Evolutionary conservation across 30 jellyfish, hydroid and myxozoan genomes (phyloP).

Genomic region (Euphysa ruthae): DNA sequence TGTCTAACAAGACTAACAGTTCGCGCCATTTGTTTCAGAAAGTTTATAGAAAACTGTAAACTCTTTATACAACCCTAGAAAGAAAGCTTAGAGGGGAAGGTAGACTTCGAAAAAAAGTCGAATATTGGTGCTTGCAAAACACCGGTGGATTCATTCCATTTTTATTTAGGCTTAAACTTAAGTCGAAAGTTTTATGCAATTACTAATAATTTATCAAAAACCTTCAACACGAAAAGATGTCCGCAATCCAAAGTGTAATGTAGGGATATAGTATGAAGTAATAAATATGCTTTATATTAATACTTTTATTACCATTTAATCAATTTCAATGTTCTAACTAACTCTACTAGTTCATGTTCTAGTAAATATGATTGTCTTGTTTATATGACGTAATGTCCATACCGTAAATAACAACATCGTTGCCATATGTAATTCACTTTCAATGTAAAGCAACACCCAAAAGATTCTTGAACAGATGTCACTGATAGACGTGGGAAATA

Average conservation of each 20-base stretch:
- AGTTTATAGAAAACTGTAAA: constrained; percentile 4
- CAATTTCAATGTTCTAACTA: not conserved
- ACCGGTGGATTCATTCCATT: not conserved
- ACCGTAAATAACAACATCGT: not conserved
- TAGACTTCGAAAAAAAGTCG: no score
- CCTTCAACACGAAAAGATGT: constrained; percentile 20
- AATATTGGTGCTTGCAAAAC: constrained; percentile 18
- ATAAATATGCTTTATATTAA: not conserved
- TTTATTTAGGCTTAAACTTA: not conserved
- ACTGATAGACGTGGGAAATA: not conserved
- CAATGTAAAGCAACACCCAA: not conserved
- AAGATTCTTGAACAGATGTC: not conserved
- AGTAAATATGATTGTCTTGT: not conserved
- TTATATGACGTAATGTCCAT: not conserved
- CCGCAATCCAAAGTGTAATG: constrained; percentile 12
- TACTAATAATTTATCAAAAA: not conserved
- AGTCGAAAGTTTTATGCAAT: not conserved
- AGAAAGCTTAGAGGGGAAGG: no score
- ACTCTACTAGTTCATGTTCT: not conserved
- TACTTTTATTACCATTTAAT: not conserved
- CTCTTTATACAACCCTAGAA: no score
- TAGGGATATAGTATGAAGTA: not conserved
- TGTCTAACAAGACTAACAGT: constrained; percentile 26
- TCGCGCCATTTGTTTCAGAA: constrained; percentile 12
- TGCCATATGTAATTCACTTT: not conserved